These are phyloP conservation scores for Pongo pygmaeus DNA, from an alignment of 2,113 vertebrate species.

Conservation along the genomic window DNA sequence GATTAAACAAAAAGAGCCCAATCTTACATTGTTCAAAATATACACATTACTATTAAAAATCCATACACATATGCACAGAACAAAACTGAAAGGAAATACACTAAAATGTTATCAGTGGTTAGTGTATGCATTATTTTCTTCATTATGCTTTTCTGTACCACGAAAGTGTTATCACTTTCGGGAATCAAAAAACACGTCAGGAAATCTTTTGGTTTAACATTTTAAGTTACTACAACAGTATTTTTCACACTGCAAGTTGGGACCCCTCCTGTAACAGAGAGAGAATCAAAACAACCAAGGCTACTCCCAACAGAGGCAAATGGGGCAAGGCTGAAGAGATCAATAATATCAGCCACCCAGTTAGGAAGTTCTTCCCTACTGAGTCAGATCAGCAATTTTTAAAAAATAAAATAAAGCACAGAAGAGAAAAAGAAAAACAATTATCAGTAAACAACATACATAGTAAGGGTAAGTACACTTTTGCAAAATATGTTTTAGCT, in stretches of 20 bases:
- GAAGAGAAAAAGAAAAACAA: background rate
- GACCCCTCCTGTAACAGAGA: background rate
- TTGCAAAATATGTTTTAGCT: background rate
- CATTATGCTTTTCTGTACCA: background rate
- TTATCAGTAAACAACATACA: background rate
- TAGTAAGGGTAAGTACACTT: background rate
- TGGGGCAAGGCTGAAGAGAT: background rate
- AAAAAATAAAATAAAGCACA: background rate
- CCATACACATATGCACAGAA: background rate
- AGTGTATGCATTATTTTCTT: background rate
- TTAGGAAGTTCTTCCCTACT: background rate
- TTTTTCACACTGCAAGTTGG: background rate
- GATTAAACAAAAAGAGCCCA: background rate
- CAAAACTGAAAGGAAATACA: background rate
- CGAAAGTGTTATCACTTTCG: background rate
- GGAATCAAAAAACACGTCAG: background rate
- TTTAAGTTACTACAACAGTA: background rate
- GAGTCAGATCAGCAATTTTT: background rate
- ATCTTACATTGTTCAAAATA: background rate
- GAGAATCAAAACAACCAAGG: background rate
- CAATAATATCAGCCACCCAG: background rate
- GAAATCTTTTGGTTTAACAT: constrained; percentile 19
- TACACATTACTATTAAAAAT: background rate
- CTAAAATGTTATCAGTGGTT: background rate
- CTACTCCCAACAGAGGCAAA: background rate